A percentile compares a stretch with the other conserved stretches of the same genome.
These are phyloP conservation scores for Mionectes macconnelli DNA, from an alignment of 2,113 vertebrate genomes.

Conservation along the genomic window DNA sequence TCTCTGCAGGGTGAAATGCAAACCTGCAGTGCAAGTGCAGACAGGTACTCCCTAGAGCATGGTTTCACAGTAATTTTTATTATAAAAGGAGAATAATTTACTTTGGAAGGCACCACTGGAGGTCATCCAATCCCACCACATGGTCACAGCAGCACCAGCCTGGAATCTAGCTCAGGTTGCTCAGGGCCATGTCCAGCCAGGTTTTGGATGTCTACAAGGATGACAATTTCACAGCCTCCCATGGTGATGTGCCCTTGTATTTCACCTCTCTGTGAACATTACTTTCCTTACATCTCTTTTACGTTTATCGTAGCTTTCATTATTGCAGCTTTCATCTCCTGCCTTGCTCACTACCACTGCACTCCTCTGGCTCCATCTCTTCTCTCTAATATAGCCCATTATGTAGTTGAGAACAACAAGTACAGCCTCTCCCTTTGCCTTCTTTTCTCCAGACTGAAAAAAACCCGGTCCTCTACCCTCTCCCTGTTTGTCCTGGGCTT, in stretches of 20 bases:
- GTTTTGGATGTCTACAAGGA: neutral
- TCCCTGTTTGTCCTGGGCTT: neutral
- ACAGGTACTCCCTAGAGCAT: neutral
- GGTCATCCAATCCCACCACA: constrained; percentile 4
- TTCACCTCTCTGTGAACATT: neutral
- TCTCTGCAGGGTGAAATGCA: neutral
- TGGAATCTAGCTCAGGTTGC: neutral
- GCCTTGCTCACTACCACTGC: neutral
- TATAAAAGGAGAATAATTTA: neutral
- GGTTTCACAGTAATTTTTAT: neutral
- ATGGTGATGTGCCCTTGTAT: neutral
- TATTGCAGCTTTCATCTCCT: neutral
- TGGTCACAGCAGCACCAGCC: neutral
- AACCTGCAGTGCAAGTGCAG: neutral
- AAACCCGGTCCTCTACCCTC: neutral
- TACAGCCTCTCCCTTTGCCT: neutral
- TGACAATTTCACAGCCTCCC: neutral
- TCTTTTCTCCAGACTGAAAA: neutral
- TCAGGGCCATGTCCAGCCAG: neutral
- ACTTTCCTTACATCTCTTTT: neutral
- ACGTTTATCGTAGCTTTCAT: neutral
- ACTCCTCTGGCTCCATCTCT: neutral
- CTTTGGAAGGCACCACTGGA: neutral
- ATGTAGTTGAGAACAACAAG: neutral
- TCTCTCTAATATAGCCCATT: neutral